These are phyloP conservation scores for Cordilura impudica DNA, from an alignment of 2,888 invertebrate species.

Conservation along the genomic window DNA sequence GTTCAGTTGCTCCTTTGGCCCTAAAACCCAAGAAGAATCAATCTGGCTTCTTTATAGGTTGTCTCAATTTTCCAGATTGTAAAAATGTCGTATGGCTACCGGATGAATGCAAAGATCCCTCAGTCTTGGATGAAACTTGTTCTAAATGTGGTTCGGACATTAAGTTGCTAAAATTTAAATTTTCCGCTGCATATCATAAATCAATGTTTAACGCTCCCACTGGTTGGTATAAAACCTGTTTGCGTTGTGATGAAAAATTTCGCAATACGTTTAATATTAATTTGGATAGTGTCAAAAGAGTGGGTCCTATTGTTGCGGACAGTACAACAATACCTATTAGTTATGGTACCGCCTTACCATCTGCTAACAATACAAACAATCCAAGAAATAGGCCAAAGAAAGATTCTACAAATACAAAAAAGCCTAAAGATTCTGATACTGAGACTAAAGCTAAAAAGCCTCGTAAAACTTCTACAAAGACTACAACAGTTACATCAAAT, in stretches of 20 bases:
- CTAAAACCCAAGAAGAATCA: slow-evolving; percentile 84
- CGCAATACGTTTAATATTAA: slow-evolving; percentile 75
- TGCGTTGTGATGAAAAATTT: slow-evolving; percentile 75
- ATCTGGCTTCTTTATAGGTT: slow-evolving; percentile 85
- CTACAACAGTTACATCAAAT: slow-evolving; percentile 9
- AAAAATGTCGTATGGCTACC: slow-evolving; percentile 91
- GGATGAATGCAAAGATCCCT: slow-evolving; percentile 82
- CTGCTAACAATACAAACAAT: background rate
- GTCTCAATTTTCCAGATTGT: slow-evolving; percentile 89
- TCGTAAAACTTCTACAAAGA: slow-evolving; percentile 27
- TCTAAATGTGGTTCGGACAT: slow-evolving; percentile 71
- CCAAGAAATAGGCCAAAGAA: background rate
- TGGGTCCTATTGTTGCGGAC: slow-evolving; percentile 72
- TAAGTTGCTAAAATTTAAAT: slow-evolving; percentile 71
- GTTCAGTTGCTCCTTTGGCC: slow-evolving; percentile 83
- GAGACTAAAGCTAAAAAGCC: slow-evolving; percentile 31
- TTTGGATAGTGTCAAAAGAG: slow-evolving; percentile 72
- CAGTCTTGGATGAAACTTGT: slow-evolving; percentile 84
- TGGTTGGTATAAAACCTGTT: slow-evolving; percentile 75
- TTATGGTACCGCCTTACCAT: slow-evolving; percentile 25
- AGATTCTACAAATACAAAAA: slow-evolving; percentile 8
- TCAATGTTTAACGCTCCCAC: slow-evolving; percentile 71
- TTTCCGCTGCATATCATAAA: slow-evolving; percentile 70
- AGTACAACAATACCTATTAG: slow-evolving; percentile 38
- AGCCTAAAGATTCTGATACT: background rate